Base-by-base conservation (phyloP, 2,113 vertebrate genomes). In the Gallinago undulata region DNA sequence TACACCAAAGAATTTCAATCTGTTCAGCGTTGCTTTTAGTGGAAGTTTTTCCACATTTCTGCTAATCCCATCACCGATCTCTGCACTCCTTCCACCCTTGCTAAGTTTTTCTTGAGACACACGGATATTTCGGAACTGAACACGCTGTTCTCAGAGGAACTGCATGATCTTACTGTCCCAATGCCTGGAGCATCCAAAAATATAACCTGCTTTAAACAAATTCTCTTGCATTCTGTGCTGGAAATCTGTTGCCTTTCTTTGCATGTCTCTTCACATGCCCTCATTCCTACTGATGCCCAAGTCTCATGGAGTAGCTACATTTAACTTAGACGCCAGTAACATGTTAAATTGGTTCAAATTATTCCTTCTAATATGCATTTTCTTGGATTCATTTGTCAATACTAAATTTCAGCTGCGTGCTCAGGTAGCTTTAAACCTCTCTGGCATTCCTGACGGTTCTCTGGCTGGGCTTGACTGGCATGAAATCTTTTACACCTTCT, bases 31-130 rank as follows among this genome's bases (percentile, higher is more conserved):
- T 83, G 31, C n/a, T 93, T 88, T 91, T 67, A 77, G 78, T 83
- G 67, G 37, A 77, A 77, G 6, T 80, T 96, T 93, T 94, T 83
- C 75, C 67, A 83, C 82, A 63, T 83, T 93, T 96, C 93, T 95
- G 45, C 43, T 94, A 94, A 89, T 89, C 41, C 55, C 45, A 73
- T 84, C 16, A 43, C 41, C 69, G 84, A 62, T 70, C 28, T 64
- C 50, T 93, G 86, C 91, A 96, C 74, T 82, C 17, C 18, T 92
- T 55, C 66, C 76, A 72, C 53, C 2, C 2, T 63, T 79, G 53
- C 53, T 76, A 82, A 84, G 41, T 85, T 82, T 92, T 95, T 94
- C 59, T 91, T 67, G 63, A 83, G 63, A 84, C 59, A 74, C 11
- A 60, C 24, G n/a, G 66, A 51, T 85, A 86, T 87, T 80, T 90